Evolutionary conservation across 1,140 invertebrate genomes (phyloP).

Genomic region (Drosophila equinoxialis): DNA sequence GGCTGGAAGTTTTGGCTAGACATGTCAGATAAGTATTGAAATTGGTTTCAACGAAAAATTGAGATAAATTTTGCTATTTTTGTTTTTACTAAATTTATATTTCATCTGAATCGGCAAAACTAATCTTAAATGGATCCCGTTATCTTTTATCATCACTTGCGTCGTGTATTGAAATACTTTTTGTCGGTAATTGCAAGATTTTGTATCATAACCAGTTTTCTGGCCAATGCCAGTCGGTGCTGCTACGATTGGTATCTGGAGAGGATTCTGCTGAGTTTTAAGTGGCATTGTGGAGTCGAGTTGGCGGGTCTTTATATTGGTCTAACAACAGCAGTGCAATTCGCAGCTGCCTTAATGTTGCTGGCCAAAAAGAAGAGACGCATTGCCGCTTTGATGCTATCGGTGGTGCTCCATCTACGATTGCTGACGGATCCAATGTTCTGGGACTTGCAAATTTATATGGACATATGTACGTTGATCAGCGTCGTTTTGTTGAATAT

Average conservation of each 20-base stretch:
- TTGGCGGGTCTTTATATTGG: neutral
- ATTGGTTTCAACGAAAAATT: neutral
- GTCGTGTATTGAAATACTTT: neutral
- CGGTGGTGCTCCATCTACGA: neutral
- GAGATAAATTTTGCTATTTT: neutral
- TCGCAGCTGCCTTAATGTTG: neutral
- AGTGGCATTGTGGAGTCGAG: neutral
- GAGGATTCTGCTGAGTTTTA: neutral
- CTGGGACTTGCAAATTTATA: neutral
- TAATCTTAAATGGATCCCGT: neutral
- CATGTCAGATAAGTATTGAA: too few relatives aligned
- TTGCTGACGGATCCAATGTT: neutral
- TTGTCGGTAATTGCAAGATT: neutral
- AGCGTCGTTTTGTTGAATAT: neutral
- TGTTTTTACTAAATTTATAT: constrained; percentile 4
- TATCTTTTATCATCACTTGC: neutral
- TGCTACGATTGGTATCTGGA: neutral
- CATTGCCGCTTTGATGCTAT: neutral
- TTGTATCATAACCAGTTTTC: neutral
- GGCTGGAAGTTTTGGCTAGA: too few relatives aligned
- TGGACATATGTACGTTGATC: neutral
- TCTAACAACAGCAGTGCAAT: neutral
- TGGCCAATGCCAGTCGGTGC: neutral
- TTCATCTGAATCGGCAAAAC: neutral
- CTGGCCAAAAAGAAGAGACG: neutral